These are phyloP conservation scores for Epinephelus cyanopodus DNA, from an alignment of 2,113 vertebrate species.

Conservation along the genomic window DNA sequence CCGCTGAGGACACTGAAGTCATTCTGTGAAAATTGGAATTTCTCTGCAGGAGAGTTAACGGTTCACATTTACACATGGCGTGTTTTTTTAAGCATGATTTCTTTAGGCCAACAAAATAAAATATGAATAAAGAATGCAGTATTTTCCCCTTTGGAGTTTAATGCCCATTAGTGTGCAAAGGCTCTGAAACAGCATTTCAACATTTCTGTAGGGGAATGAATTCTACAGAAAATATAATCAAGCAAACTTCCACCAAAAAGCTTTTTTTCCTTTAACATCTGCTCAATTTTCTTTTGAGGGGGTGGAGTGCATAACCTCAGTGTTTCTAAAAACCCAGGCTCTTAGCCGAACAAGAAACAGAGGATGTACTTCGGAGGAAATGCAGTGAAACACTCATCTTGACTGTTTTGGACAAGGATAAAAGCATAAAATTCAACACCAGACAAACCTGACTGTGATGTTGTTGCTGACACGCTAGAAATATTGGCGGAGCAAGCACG, in stretches of 20 bases:
- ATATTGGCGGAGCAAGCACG: slow-evolving; percentile 5
- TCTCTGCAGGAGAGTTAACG: slow-evolving; percentile 14
- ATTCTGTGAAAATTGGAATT: not conserved
- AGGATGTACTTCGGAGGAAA: not conserved
- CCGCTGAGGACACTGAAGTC: not conserved
- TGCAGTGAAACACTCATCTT: not conserved
- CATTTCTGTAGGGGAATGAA: not conserved
- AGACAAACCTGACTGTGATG: slow-evolving; percentile 15
- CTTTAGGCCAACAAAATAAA: not conserved
- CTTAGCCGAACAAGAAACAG: not conserved
- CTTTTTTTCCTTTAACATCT: not conserved
- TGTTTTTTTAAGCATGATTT: not conserved
- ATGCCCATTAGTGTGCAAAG: not conserved
- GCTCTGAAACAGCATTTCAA: not conserved
- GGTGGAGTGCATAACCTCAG: not conserved
- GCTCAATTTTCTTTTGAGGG: not conserved
- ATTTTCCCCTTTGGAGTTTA: not conserved
- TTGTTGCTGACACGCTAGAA: slow-evolving; percentile 41
- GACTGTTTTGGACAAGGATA: slow-evolving; percentile 11
- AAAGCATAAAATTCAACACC: slow-evolving; percentile 13
- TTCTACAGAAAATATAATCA: not conserved
- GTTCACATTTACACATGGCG: not conserved
- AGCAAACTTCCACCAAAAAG: not conserved
- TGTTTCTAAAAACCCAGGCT: not conserved
- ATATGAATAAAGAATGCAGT: not conserved